Conservation (phyloP, 2,113 vertebrate species). For the Pelvicachromis taeniatus region DNA sequence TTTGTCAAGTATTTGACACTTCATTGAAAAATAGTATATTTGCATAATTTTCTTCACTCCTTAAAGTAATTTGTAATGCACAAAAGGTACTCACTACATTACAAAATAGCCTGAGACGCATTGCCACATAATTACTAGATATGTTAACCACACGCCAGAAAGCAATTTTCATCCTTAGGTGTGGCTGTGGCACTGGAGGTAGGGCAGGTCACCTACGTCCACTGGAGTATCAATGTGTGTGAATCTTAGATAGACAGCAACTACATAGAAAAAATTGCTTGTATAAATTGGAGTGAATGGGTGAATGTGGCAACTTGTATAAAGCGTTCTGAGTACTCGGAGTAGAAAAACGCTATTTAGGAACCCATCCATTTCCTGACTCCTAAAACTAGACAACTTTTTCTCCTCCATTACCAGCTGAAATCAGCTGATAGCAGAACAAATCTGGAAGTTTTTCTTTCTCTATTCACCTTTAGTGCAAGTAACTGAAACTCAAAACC, state of each 20-base stretch:
- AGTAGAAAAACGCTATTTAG: accelerated
- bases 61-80: not conserved
- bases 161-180: not conserved
- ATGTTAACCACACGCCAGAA: not conserved
- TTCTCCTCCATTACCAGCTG: not conserved
- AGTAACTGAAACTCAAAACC: not conserved
- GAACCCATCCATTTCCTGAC: not conserved
- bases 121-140: not conserved
- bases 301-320: accelerated
- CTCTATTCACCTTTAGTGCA: accelerated
- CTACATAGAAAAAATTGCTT: not conserved
- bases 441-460: not conserved
- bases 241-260: not conserved
- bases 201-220: not conserved
- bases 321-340: not conserved
- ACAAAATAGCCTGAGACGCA: not conserved
- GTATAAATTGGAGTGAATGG: accelerated
- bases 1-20: not conserved
- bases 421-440: not conserved
- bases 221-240: not conserved
- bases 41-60: not conserved
- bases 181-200: not conserved
- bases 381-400: not conserved
- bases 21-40: not conserved
- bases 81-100: not conserved